Conservation (phyloP, 2,797 vertebrate species). For the Argyrosomus regius region DNA sequence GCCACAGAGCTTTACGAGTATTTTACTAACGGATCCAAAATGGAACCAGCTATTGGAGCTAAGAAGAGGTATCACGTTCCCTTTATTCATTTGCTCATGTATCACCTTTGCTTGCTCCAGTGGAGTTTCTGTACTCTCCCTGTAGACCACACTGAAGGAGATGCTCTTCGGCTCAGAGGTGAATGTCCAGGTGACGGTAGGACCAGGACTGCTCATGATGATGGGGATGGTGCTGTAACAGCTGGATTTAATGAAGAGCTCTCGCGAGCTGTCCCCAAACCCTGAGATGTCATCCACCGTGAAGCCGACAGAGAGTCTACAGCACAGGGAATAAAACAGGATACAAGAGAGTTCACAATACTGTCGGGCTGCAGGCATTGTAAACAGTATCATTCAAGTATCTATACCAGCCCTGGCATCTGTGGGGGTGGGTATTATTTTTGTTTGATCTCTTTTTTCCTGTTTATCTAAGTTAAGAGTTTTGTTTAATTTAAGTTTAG, state of each 20-base stretch:
- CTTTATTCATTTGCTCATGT: background rate
- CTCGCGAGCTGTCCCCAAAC: slow-evolving; percentile 89
- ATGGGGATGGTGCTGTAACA: slow-evolving; percentile 93
- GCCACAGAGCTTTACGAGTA: too few species aligned
- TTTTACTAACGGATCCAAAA: background rate
- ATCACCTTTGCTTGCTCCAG: slow-evolving; percentile 93
- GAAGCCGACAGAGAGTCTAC: slow-evolving; percentile 87
- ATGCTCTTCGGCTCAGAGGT: slow-evolving; percentile 96
- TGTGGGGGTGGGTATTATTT: too few species aligned
- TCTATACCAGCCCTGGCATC: too few species aligned
- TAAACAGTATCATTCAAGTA: too few species aligned
- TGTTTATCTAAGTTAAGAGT: too few species aligned
- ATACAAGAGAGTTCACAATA: background rate
- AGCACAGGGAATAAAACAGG: slow-evolving; percentile 1
- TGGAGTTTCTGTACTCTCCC: slow-evolving; percentile 83
- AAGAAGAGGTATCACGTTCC: background rate
- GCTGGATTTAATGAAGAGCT: slow-evolving; percentile 94
- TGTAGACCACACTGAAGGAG: slow-evolving; percentile 94
- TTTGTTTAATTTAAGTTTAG: too few species aligned
- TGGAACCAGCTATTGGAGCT: background rate
- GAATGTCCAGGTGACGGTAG: slow-evolving; percentile 94
- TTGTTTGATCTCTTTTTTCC: too few species aligned
- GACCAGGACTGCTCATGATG: slow-evolving; percentile 83
- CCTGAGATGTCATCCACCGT: slow-evolving; percentile 88
- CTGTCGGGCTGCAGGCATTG: background rate